Base-by-base conservation (phyloP, 2,797 vertebrate species). In the Semotilus atromaculatus region DNA sequence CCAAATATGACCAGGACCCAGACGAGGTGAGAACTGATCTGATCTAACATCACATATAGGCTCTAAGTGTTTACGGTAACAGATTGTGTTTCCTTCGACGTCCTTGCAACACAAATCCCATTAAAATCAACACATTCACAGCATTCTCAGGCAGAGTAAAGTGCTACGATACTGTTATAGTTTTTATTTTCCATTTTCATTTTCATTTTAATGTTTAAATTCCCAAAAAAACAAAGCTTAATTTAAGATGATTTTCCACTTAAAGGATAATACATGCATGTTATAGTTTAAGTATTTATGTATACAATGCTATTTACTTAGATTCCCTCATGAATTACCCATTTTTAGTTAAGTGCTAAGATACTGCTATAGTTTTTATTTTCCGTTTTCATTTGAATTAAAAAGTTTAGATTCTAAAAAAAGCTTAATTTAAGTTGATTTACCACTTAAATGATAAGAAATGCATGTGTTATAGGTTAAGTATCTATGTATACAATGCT, bases 1-100 rank as follows among this genome's bases (percentile, higher is more conserved):
- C 40, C 45, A 76, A 66, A 86, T 86, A 36, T 76, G 68, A 86
- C 64, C 78, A 53, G 40, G 85, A 55, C 71, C 38, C 45, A 74
- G 83, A 68, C 14, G 34, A 81, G 75, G 14, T 66, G 76, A 70
- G 67, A 29, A 43, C 16, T 31, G 34, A 60, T 83, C 60, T 55
- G 58, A 71, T 70, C 48, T 36, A 48, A 40, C 45, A 43, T 79
- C 51, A 40, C n/a, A 43, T 67, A 67, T 48, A 53, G 21, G 4
- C 43, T 55, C 31, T 0, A 31, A 19, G 45, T 40, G 62, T 83
- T 83, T 73, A 68, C 11, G 18, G n/a, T 66, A 75, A 64, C 70
- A 43, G 36, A 74, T 62, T 38, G 67, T 53, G 79, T 55, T 68
- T 81, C 70, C 45, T 23, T 66, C 29, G 1, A 45, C 19, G 10